Base-by-base conservation (phyloP, 2,888 invertebrate genomes). In the Clunio marinus region DNA sequence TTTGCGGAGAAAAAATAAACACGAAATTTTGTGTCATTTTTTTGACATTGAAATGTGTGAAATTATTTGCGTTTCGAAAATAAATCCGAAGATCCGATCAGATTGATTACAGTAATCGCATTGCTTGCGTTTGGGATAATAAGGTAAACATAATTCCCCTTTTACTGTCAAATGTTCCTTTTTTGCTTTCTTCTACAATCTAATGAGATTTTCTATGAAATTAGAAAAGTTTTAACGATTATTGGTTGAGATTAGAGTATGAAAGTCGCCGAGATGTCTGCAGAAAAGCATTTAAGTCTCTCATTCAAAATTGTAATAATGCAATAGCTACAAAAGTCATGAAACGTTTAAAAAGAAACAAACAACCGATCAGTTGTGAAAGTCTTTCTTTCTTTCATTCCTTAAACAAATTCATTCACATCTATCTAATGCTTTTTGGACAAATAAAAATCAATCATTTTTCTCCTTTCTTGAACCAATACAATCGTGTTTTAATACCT, bases 361-460 rank as follows among this genome's bases (percentile, higher is more conserved):
- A 20, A 51, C 8, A 51, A 51, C 8, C 10, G 41, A n/a, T 41
- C 41, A 41, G 13, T 32, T 35, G 45, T 45, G 55, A 55, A 55
- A 55, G 55, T 22, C 35, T 32, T 59, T 35, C 59, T 32, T 51
- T 51, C 51, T 20, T 51, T 51, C 2, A n/a, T 51, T 10, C 32
- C 4, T 32, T 32, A 4, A 32, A 27, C 25, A 59, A 25, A 59
- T 32, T n/a, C n/a, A n/a, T n/a, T n/a, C n/a, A n/a, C n/a, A n/a
- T n/a, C n/a, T n/a, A n/a, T n/a, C n/a, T n/a, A n/a, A n/a, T n/a
- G n/a, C n/a, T n/a, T n/a, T n/a, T 63, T 63, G 27, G 63, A 63
- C 63, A 63, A 63, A 20, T 10, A 20, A 51, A 51, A 46, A 63
- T 63, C 63, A 63, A 63, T 63, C 63, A 63, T 45, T 45, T 46